Base-by-base conservation (phyloP, 2,797 vertebrate genomes). In the Adelosebastes latens region DNA sequence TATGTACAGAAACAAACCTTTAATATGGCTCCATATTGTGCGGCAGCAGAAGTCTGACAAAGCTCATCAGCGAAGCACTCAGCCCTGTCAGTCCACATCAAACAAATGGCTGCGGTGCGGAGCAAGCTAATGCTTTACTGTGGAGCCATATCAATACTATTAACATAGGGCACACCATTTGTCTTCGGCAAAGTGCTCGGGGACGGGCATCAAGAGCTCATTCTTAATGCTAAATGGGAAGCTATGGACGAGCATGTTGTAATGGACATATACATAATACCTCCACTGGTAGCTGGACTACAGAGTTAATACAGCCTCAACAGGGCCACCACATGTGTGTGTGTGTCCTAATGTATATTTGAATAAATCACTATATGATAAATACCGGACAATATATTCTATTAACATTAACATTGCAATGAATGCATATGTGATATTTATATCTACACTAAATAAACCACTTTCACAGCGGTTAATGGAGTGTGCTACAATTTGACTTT, bases 171-270 rank as follows among this genome's bases (percentile, higher is more conserved):
- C 63, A 67, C 42, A 12, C 55, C 66, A 78, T 91, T 77, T 27
- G 68, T 90, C 87, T 87, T 82, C 60, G 34, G 68, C 6, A 83
- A 85, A 91, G 88, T 91, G 89, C 79, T 88, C 87, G 77, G 75
- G 74, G 87, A 89, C 83, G 81, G 53, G 58, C 72, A 67, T 59
- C 78, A 60, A 27, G 79, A 79, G 76, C 76, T 52, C 42, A 18
- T 53, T 59, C 64, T 61, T 62, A 64, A 83, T 73, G 83, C 70
- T 74, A 12, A 75, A 79, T 75, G 79, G 42, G 64, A 75, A 65
- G 75, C 75, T 79, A 36, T 61, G 72, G 70, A 72, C 9, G 53
- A 65, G 75, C 61, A 29, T 32, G 73, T 55, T 62, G 65, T 74
- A 79, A 78, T 77, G 77, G 39, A 72, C 13, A 18, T n/a, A 55